Evolutionary conservation across 2,113 vertebrate genomes (phyloP), one percentile per base, ranked within the genome.

Genomic region (Marmota monax): DNA sequence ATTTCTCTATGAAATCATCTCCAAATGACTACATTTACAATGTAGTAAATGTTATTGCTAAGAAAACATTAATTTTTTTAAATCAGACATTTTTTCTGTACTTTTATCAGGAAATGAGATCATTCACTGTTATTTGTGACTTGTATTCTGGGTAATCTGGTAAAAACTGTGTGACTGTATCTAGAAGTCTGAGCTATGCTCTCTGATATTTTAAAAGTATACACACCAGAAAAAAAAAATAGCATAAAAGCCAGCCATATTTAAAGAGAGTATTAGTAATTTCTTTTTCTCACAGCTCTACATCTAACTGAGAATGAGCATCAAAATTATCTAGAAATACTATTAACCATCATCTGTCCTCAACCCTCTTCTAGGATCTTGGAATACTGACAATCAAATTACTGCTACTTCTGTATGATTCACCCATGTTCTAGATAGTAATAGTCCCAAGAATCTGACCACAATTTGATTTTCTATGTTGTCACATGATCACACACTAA

Each of bases 1-100:
- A 90, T 27, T 78, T 42, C 61, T 86, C 69, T 86, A 58, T 65
- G 51, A 96, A 92, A 96, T 17, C 4, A n/a, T 79, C 37, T 83
- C 56, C 79, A 85, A 93, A 80, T 39, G 12, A 92, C 39, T 70
- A 88, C 25, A 74, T 32, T 92, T 42, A 87, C 25, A 88, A 79
- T 42, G 16, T 12, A 45, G 45, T 45, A 45, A 45, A 45, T 92
- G 29, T 61, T 61, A 85, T 9, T 74, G 27, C 77, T 32, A 74
- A 4, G 2, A 56, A 61, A 80, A 70, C 8, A 29, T 11, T 80
- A 69, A 39, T 77, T 61, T 58, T 69, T 37, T 0, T 4, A 63
- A 53, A 23, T 78, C 34, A 25, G 12, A 85, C 23, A 82, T 39
- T 34, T 88, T 74, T 92, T 96, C 25, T n/a, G 32, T 88, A 84